Evolutionary conservation across 2,797 vertebrate genomes (phyloP).

Genomic region (Poecilia velifera): DNA sequence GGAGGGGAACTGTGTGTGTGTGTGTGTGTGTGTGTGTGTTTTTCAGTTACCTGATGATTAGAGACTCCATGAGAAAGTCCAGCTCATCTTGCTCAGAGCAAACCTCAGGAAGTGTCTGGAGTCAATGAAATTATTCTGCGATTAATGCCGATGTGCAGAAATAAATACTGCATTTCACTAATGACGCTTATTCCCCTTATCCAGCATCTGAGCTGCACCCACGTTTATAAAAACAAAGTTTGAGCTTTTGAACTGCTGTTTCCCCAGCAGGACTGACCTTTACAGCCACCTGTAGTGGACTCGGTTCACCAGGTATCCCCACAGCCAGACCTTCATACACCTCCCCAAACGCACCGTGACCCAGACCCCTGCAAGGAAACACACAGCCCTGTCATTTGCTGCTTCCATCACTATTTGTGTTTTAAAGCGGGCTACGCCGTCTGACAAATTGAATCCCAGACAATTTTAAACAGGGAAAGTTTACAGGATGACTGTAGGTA

Average conservation of each 20-base stretch:
- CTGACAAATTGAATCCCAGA: not conserved
- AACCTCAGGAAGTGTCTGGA: constrained; percentile 95
- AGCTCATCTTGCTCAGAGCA: constrained; percentile 98
- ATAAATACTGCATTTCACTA: not conserved
- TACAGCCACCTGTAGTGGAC: constrained; percentile 96
- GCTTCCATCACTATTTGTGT: not conserved
- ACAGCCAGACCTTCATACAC: constrained; percentile 97
- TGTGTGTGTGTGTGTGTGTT: not conserved
- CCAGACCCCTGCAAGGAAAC: constrained; percentile 87
- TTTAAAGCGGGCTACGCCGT: not conserved
- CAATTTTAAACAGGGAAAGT: not conserved
- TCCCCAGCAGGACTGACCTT: constrained; percentile 82
- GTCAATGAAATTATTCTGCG: constrained; percentile 3
- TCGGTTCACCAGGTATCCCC: constrained; percentile 90
- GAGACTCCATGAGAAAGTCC: constrained; percentile 98
- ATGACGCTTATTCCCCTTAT: not conserved
- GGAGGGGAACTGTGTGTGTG: not conserved
- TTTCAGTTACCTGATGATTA: constrained; percentile 92
- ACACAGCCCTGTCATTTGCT: constrained; percentile 16
- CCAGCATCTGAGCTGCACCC: not conserved
- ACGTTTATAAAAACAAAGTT: not conserved
- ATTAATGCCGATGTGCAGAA: not conserved
- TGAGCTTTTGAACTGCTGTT: constrained; percentile 4
- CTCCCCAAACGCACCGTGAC: constrained; percentile 97
- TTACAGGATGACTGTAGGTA: not conserved